Evolutionary conservation across 2,888 invertebrate species (phyloP).

Genomic region (Limnephilus rhombicus): DNA sequence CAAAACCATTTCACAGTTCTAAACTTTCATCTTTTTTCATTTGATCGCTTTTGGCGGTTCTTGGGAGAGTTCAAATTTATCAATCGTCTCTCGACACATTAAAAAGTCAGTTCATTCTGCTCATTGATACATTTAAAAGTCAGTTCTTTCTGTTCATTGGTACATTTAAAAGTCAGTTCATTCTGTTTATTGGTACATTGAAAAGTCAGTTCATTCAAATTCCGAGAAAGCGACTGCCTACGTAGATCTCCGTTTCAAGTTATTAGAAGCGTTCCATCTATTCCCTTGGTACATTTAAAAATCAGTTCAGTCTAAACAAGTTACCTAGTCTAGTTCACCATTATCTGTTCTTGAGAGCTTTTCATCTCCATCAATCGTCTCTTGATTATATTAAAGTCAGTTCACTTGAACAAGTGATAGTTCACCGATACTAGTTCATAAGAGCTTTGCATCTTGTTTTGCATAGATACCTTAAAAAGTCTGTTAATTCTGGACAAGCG

Average conservation of each 20-base stretch:
- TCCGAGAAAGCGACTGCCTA: background rate
- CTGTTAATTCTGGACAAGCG: background rate
- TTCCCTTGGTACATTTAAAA: background rate
- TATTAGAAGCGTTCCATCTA: background rate
- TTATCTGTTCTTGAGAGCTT: too few relatives aligned
- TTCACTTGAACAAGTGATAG: too few relatives aligned
- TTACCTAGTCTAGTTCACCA: background rate
- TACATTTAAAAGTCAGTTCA: too few relatives aligned
- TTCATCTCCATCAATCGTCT: too few relatives aligned
- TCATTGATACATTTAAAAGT: too few relatives aligned
- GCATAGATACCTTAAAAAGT: background rate
- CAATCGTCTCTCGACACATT: too few relatives aligned
- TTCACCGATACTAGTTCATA: too few relatives aligned
- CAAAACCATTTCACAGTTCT: background rate
- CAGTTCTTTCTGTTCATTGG: too few relatives aligned
- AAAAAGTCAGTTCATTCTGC: too few relatives aligned
- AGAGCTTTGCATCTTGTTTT: too few relatives aligned
- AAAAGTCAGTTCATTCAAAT: background rate
- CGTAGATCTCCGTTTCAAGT: background rate
- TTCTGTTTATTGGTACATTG: background rate
- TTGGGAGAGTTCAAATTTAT: too few relatives aligned
- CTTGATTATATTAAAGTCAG: too few relatives aligned
- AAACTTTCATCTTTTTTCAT: background rate
- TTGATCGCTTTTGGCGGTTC: background rate
- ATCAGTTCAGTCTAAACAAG: background rate